Conservation (phyloP, 1,140 invertebrate species). For the Lanistes nyassanus region DNA sequence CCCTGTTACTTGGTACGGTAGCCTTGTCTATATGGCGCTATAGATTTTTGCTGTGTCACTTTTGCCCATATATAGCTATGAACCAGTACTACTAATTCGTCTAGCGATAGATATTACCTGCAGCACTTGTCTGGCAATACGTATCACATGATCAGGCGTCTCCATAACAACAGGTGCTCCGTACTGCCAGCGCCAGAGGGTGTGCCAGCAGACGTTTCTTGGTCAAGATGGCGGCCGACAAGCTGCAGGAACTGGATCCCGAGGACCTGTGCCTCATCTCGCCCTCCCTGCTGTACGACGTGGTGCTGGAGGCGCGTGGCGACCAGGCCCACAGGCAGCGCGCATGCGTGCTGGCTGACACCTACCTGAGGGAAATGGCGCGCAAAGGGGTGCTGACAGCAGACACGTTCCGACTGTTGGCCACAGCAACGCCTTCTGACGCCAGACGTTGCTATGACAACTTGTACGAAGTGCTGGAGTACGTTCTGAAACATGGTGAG, state of each 20-base stretch:
- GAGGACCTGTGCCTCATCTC: slow-evolving; percentile 56
- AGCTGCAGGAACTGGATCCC: slow-evolving; percentile 50
- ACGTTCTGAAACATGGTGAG: slow-evolving; percentile 58
- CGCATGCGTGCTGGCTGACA: slow-evolving; percentile 54
- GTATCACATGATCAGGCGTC: no score
- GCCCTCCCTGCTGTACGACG: slow-evolving; percentile 56
- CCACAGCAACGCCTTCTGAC: slow-evolving; percentile 51
- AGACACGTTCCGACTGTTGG: slow-evolving; percentile 59
- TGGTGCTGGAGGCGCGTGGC: slow-evolving; percentile 45
- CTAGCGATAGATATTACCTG: no score
- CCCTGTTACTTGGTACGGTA: no score
- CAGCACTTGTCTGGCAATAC: not conserved
- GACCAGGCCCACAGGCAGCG: slow-evolving; percentile 43
- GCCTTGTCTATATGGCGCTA: no score
- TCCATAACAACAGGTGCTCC: slow-evolving; percentile 44
- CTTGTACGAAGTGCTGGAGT: slow-evolving; percentile 57
- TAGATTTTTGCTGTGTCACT: no score
- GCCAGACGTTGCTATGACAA: slow-evolving; percentile 53
- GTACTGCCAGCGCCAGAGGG: slow-evolving; percentile 46
- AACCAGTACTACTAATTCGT: no score
- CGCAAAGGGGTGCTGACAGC: slow-evolving; percentile 54
- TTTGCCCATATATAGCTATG: no score
- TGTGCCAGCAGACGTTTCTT: slow-evolving; percentile 53
- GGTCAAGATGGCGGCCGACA: slow-evolving; percentile 50
- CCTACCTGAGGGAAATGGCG: slow-evolving; percentile 57